Percentiles rank a stretch among this genome's conserved stretches.
phyloP scores from a whole-genome alignment of 2,888 invertebrate species.

The Philonicus albiceps region DNA sequence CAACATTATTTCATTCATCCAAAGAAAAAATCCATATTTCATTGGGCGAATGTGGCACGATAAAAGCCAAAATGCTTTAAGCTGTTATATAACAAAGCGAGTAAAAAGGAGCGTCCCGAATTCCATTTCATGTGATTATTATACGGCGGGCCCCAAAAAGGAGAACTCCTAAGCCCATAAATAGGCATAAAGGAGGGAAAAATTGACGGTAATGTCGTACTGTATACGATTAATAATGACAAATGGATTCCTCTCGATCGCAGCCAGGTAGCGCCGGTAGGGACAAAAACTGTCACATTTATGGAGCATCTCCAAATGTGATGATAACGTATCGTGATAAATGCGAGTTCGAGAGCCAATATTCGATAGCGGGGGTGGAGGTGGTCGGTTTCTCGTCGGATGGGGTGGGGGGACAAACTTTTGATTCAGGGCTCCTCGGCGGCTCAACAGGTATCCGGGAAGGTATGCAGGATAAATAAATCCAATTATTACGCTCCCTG shows the following conservation, averaged over 20 bases:
- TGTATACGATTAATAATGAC: conserved; percentile 39
- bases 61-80: conserved; percentile 41
- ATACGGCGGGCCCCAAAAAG: conserved; percentile 8
- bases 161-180: conserved; percentile 29
- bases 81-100: conserved; percentile 3
- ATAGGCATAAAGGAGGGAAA: conserved; percentile 35
- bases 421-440: conserved; percentile 1
- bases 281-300: conserved; percentile 20
- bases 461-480: conserved; percentile 4
- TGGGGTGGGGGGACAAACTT: not conserved
- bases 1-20: not conserved
- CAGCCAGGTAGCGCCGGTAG: not conserved
- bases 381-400: not conserved
- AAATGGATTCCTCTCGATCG: conserved; percentile 32
- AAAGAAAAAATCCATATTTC: conserved; percentile 36
- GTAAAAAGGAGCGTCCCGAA: conserved; percentile 1
- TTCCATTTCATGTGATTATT: conserved; percentile 37
- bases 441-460: not conserved
- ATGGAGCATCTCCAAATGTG: conserved; percentile 27
- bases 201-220: conserved; percentile 36
- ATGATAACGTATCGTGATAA: conserved; percentile 30
- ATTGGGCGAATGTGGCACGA: conserved; percentile 31
- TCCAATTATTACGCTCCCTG: conserved; percentile 11
- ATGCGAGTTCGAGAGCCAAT: conserved; percentile 23
- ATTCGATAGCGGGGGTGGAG: not conserved